Percentiles rank a stretch among this genome's conserved stretches.
Evolutionary conservation across 2,797 vertebrate genomes (phyloP).

Genomic region (Rhynchotus rufescens): DNA sequence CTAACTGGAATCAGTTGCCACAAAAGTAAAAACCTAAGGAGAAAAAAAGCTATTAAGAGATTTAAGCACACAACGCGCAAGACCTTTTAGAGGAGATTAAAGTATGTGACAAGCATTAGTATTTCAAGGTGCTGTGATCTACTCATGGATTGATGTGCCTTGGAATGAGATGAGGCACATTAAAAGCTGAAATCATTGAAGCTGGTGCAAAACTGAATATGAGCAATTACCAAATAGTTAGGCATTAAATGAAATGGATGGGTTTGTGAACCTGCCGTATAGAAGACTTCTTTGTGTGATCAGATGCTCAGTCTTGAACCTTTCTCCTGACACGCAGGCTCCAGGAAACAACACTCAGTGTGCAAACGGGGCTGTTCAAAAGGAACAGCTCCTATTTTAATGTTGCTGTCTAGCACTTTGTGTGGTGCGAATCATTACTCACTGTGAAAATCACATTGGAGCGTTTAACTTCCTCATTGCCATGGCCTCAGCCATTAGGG

Average conservation of each 20-base stretch:
- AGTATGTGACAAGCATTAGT: slow-evolving; percentile 79
- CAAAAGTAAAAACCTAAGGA: slow-evolving; percentile 75
- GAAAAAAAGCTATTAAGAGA: slow-evolving; percentile 74
- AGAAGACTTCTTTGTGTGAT: slow-evolving; percentile 56
- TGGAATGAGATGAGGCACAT: slow-evolving; percentile 78
- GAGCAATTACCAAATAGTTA: slow-evolving; percentile 80
- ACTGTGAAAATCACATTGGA: neutral
- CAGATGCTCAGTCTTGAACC: neutral
- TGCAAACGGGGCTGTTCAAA: slow-evolving; percentile 10
- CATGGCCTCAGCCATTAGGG: neutral
- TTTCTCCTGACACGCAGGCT: slow-evolving; percentile 49
- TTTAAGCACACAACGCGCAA: slow-evolving; percentile 73
- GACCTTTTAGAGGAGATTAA: slow-evolving; percentile 77
- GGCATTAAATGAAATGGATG: slow-evolving; percentile 72
- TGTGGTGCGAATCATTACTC: slow-evolving; percentile 33
- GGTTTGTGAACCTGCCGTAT: slow-evolving; percentile 55
- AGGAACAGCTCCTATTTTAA: slow-evolving; percentile 27
- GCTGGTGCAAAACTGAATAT: slow-evolving; percentile 71
- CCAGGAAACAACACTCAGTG: slow-evolving; percentile 4
- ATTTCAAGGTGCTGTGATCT: slow-evolving; percentile 77
- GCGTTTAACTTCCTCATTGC: slow-evolving; percentile 6
- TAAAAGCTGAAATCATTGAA: slow-evolving; percentile 79
- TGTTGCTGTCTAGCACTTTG: slow-evolving; percentile 10
- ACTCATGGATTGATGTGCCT: slow-evolving; percentile 79
- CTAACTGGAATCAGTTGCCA: slow-evolving; percentile 40